These are phyloP conservation scores for Drosophila mimica DNA, from an alignment of 2,888 invertebrate genomes.

Conservation along the genomic window DNA sequence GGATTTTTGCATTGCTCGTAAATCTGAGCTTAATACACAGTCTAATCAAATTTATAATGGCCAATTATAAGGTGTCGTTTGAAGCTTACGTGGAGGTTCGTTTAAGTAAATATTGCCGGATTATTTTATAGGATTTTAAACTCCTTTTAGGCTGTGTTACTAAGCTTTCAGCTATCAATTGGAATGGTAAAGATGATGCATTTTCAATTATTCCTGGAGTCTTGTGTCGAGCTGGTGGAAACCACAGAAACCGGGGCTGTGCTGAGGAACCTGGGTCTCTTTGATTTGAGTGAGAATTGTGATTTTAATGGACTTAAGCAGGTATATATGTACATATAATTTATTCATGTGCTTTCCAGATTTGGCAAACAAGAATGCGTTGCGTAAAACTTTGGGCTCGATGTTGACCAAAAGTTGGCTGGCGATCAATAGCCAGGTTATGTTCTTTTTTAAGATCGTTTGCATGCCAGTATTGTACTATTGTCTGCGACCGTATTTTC, in stretches of 20 bases:
- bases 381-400: slow-evolving; percentile 39
- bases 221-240: slow-evolving; percentile 40
- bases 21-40: slow-evolving; percentile 61
- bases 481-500: slow-evolving; percentile 62
- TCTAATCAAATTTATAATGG: slow-evolving; percentile 58
- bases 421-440: slow-evolving; percentile 63
- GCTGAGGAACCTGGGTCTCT: slow-evolving; percentile 54
- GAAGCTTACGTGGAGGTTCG: slow-evolving; percentile 71
- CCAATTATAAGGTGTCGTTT: slow-evolving; percentile 59
- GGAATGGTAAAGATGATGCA: slow-evolving; percentile 67
- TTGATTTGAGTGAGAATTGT: slow-evolving; percentile 55
- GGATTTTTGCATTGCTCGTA: slow-evolving; percentile 28
- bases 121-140: background rate
- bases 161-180: slow-evolving; percentile 63
- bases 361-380: slow-evolving; percentile 37
- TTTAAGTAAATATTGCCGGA: rapidly evolving
- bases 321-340: too few species aligned
- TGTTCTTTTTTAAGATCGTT: slow-evolving; percentile 69
- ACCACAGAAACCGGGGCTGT: slow-evolving; percentile 56
- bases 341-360: slow-evolving; percentile 18
- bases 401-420: slow-evolving; percentile 58
- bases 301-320: rapidly evolving
- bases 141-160: slow-evolving; percentile 53
- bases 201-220: slow-evolving; percentile 38
- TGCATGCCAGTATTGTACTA: slow-evolving; percentile 67